phyloP scores from a whole-genome alignment of 2,113 vertebrate species.

The Chlorodrepanis virens region DNA sequence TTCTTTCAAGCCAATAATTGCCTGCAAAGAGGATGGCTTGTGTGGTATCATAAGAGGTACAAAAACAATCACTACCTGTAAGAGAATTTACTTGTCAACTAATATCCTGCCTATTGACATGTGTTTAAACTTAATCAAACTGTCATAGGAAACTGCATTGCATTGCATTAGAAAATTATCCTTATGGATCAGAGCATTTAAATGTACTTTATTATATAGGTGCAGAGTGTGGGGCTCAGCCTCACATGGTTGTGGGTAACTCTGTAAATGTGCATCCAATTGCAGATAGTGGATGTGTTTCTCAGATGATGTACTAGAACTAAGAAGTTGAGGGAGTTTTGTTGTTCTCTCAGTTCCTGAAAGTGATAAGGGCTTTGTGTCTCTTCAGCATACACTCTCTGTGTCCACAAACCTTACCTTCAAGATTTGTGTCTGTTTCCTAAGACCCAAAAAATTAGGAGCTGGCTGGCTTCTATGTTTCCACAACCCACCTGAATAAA shows the following conservation, averaged over 20 bases:
- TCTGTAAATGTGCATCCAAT: accelerated
- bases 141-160: neutral
- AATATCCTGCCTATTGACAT: neutral
- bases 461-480: neutral
- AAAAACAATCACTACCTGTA: neutral
- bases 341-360: neutral
- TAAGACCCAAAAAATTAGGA: neutral
- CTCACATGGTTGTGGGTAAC: neutral
- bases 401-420: neutral
- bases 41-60: neutral
- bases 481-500: neutral
- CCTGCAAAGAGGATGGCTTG: neutral
- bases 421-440: accelerated
- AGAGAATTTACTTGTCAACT: neutral
- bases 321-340: neutral
- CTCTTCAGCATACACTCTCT: neutral
- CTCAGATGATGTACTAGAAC: neutral
- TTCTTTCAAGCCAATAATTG: neutral
- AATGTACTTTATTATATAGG: neutral
- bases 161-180: neutral
- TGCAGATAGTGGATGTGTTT: neutral
- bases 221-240: neutral
- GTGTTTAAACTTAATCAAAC: neutral
- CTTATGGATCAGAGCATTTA: neutral
- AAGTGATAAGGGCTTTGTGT: neutral